Conservation (phyloP, 2,888 invertebrate species). For the Anoplius nigerrimus region DNA sequence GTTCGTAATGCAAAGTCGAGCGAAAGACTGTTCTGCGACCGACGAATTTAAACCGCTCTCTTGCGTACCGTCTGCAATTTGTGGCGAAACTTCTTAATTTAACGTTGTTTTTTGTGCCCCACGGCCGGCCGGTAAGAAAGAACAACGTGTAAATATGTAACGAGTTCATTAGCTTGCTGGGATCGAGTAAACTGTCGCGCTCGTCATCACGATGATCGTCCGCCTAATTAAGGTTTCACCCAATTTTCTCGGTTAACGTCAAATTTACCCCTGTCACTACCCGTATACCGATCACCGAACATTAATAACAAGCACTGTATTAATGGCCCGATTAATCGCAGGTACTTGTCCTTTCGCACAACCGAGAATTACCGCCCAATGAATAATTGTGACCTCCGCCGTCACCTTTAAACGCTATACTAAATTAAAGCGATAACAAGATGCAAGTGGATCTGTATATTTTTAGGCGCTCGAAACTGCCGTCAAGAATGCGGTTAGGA, state of each 20-base stretch:
- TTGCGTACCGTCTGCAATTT: constrained; percentile 57
- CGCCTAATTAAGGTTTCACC: constrained; percentile 54
- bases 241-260: constrained; percentile 54
- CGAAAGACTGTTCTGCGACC: constrained; percentile 54
- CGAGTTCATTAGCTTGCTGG: constrained; percentile 55
- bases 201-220: constrained; percentile 47
- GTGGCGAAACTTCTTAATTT: constrained; percentile 56
- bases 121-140: constrained; percentile 46
- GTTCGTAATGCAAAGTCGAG: constrained; percentile 38
- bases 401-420: background rate
- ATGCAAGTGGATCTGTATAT: too few relatives aligned
- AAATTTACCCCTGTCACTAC: background rate
- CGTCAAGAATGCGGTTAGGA: too few relatives aligned
- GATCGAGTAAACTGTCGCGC: constrained; percentile 56
- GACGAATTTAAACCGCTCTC: constrained; percentile 48
- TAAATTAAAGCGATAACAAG: background rate
- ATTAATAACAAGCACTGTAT: constrained; percentile 32
- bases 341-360: constrained; percentile 11
- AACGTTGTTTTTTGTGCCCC: constrained; percentile 52
- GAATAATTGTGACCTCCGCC: constrained; percentile 13
- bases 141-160: constrained; percentile 62
- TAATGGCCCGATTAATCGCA: constrained; percentile 40
- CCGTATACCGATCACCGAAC: constrained; percentile 26
- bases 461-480: too few relatives aligned
- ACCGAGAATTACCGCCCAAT: constrained; percentile 38